A percentile compares a stretch with the other conserved stretches of the same genome.
Conservation (phyloP, 2,888 invertebrate genomes). For the Pristionchus mayeri region DNA sequence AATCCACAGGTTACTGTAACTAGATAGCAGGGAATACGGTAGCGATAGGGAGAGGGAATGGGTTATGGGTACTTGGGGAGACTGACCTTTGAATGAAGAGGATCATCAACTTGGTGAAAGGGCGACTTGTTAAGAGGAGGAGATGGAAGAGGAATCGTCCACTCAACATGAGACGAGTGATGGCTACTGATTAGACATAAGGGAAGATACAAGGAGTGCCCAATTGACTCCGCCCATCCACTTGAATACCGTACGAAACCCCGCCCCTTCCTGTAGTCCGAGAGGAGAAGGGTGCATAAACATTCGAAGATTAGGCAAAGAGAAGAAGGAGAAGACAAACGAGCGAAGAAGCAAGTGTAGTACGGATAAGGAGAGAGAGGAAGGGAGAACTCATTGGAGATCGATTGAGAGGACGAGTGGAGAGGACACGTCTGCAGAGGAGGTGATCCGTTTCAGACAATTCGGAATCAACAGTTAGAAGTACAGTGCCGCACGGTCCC, state of each 20-base stretch:
- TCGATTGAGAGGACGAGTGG: background rate
- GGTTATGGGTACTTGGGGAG: background rate
- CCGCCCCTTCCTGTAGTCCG: constrained; percentile 21
- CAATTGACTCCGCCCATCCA: background rate
- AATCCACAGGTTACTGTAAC: background rate
- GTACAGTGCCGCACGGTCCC: too few species aligned
- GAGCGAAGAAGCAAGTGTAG: constrained; percentile 13
- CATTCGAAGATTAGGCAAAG: constrained; percentile 35
- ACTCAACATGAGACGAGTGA: background rate
- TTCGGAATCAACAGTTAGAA: too few species aligned
- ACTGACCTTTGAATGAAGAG: background rate
- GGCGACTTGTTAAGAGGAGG: background rate
- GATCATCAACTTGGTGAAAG: too few species aligned
- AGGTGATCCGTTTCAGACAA: too few species aligned
- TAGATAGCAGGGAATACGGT: background rate
- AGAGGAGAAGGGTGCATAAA: constrained; percentile 7
- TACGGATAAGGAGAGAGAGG: constrained; percentile 7
- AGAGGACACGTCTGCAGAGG: too few species aligned
- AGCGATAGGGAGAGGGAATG: background rate
- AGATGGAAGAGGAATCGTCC: background rate
- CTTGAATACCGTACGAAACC: constrained; percentile 22
- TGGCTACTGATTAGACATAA: background rate
- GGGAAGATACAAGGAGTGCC: background rate
- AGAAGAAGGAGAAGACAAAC: constrained; percentile 33
- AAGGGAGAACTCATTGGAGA: background rate